Evolutionary conservation across 2,888 invertebrate genomes (phyloP).

Genomic region (Eupithecia tripunctaria): DNA sequence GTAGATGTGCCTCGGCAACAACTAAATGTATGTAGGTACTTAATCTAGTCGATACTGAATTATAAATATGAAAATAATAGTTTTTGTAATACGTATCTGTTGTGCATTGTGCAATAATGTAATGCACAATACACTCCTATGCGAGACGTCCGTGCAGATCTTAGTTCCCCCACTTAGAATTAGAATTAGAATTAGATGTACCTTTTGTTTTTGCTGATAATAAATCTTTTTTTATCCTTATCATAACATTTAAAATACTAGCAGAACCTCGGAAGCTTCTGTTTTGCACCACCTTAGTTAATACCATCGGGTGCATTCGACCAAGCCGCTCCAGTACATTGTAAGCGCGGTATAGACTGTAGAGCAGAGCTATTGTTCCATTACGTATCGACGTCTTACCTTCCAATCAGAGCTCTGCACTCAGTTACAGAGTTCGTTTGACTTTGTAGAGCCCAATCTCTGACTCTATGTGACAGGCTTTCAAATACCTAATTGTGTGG

Average conservation of each 20-base stretch:
- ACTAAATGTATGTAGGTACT: too few species aligned
- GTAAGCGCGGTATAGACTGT: constrained; percentile 38
- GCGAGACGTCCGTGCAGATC: too few species aligned
- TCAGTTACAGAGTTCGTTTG: constrained; percentile 2
- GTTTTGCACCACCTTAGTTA: constrained; percentile 29
- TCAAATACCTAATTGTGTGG: not conserved
- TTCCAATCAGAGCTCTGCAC: constrained; percentile 11
- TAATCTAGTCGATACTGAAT: too few species aligned
- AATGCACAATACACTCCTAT: too few species aligned
- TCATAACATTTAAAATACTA: not conserved
- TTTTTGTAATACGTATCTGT: too few species aligned
- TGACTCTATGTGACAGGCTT: not conserved
- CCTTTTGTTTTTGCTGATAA: too few species aligned
- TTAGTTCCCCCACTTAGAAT: too few species aligned
- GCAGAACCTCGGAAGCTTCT: not conserved
- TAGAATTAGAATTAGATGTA: too few species aligned
- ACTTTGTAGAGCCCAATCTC: not conserved
- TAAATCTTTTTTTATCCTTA: too few species aligned
- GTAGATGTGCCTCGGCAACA: too few species aligned
- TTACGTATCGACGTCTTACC: constrained; percentile 42
- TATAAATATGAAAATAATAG: too few species aligned
- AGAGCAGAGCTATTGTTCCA: constrained; percentile 45
- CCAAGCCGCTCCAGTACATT: constrained; percentile 39
- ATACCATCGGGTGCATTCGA: constrained; percentile 40
- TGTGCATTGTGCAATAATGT: too few species aligned